phyloP scores from a whole-genome alignment of 2,797 vertebrate genomes.

The Mus minutoides region DNA sequence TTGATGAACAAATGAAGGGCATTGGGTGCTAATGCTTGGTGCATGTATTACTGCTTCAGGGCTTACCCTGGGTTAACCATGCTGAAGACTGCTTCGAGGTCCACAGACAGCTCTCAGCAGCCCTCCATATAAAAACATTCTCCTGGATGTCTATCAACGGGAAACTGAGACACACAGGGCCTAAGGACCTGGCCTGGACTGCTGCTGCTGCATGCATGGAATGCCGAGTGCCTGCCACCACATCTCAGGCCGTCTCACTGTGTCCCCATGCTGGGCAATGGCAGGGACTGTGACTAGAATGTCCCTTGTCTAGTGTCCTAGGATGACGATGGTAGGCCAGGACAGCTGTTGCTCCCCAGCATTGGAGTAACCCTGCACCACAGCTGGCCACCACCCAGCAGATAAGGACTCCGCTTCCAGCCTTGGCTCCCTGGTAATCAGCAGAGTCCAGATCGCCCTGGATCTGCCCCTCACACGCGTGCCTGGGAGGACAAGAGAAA shows the following conservation, averaged over 20 bases:
- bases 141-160: neutral
- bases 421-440: constrained; percentile 52
- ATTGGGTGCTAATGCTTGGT: too few species aligned
- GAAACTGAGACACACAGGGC: neutral
- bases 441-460: constrained; percentile 69
- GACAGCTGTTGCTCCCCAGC: neutral
- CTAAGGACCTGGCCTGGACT: fast-evolving
- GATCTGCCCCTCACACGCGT: constrained; percentile 64
- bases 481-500: constrained; percentile 72
- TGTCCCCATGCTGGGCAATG: neutral
- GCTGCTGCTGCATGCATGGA: too few species aligned
- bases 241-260: neutral
- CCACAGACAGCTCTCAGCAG: neutral
- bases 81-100: neutral
- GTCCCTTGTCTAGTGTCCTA: neutral
- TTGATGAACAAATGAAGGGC: neutral
- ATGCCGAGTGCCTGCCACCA: neutral
- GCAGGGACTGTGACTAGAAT: neutral
- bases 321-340: neutral
- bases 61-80: neutral
- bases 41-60: neutral
- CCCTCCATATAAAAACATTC: fast-evolving
- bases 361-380: neutral
- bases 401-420: constrained; percentile 28
- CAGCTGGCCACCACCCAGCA: neutral